Percentiles rank a stretch among this genome's conserved stretches.
phyloP scores from a whole-genome alignment of 2,797 vertebrate species.

The Clarias pachynema region DNA sequence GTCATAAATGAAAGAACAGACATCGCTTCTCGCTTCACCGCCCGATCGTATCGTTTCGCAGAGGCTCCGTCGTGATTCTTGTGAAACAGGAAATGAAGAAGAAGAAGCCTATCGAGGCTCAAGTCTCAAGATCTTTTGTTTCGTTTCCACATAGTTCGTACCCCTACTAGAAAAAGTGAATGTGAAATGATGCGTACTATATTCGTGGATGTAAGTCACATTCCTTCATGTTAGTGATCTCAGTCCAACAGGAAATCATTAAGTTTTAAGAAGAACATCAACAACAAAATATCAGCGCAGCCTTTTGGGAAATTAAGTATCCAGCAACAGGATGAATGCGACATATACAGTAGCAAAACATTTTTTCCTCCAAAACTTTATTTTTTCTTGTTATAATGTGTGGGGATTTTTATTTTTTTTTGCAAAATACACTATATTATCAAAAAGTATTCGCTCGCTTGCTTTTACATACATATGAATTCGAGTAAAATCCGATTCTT shows the following conservation, averaged over 20 bases:
- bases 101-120: constrained; percentile 9
- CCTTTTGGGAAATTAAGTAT: neutral
- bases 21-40: neutral
- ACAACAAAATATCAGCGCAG: neutral
- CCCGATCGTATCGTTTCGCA: neutral
- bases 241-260: neutral
- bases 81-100: constrained; percentile 25
- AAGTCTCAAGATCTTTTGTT: neutral
- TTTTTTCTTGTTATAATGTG: neutral
- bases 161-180: neutral
- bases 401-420: no score
- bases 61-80: neutral
- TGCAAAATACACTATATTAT: no score
- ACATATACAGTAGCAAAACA: neutral
- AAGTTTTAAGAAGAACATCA: neutral
- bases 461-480: no score
- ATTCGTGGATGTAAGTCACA: neutral
- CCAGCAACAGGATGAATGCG: neutral
- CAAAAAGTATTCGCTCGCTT: no score
- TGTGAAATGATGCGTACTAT: neutral
- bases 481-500: no score
- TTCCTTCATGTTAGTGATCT: neutral
- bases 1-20: neutral
- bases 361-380: no score
- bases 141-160: neutral